Conservation (phyloP, 2,888 invertebrate species). For the Rhopalosiphum nymphaeae region DNA sequence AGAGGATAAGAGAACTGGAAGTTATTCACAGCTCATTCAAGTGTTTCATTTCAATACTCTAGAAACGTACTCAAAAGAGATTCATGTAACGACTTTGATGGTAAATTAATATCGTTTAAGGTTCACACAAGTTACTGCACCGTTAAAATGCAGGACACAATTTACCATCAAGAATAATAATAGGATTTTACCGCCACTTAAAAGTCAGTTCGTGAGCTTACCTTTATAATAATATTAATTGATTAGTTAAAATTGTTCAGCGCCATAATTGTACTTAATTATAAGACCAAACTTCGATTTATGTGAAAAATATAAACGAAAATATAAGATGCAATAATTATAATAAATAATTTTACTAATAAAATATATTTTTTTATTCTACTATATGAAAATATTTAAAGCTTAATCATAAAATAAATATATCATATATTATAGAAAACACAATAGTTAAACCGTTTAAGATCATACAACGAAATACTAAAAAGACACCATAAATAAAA, state of each 20-base stretch:
- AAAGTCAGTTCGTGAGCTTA: not conserved
- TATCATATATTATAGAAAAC: not conserved
- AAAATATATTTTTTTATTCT: no score
- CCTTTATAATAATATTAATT: not conserved
- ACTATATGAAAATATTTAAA: not conserved
- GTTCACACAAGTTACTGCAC: not conserved
- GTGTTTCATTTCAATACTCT: conserved; percentile 3
- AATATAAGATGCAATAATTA: not conserved
- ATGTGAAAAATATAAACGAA: not conserved
- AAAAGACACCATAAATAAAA: not conserved
- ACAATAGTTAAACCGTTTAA: not conserved
- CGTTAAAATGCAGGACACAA: not conserved
- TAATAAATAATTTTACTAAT: not conserved
- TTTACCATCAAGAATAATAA: not conserved
- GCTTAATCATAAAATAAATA: not conserved
- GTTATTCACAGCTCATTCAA: not conserved
- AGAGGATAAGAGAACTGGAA: not conserved
- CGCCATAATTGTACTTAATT: no score
- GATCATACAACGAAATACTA: not conserved
- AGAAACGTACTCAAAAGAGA: not conserved
- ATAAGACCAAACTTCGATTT: no score
- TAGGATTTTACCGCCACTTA: not conserved
- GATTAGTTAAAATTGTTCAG: not conserved
- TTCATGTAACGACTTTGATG: not conserved
- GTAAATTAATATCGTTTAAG: not conserved